Evolutionary conservation across 2,797 vertebrate genomes (phyloP), one percentile per base, ranked within the genome.

Genomic region (Tadarida brasiliensis): DNA sequence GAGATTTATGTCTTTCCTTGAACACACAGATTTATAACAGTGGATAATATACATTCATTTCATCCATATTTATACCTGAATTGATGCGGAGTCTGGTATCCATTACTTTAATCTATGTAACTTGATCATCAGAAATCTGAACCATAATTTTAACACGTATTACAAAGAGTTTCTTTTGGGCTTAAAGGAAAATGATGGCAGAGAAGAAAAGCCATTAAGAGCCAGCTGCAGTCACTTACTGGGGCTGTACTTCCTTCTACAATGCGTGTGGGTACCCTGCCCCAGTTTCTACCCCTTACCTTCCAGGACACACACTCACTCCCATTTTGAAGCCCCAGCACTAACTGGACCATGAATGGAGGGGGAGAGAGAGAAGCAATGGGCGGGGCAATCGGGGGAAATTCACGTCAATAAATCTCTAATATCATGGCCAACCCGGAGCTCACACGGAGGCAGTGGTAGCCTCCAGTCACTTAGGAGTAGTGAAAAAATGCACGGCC

Each of bases 91-190:
- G 95, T 98, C 98, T 98, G 98, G 98, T 98, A 98, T 98, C 98
- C 97, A 98, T 98, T 98, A 98, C 97, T 98, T 98, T 98, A 98
- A 98, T 98, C 98, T 98, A 95, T 98, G 98, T 98, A 99, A 98
- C 98, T 97, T 98, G 98, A 98, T 98, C 97, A 98, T 98, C 98
- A 98, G 98, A 98, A 98, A 98, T 98, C 96, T 97, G 98, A 98
- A 98, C 97, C 96, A 96, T 97, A 98, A 98, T 98, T 98, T 98
- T 98, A 98, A 98, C 98, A 98, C 97, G 19, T 98, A 98, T 98
- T 97, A 98, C 93, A 96, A 98, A 98, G 98, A 97, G 98, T 98
- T 98, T 98, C 96, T 97, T 97, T 97, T 94, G 94, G 96, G 97
- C 98, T 98, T 97, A 97, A 98, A 98, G 96, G 97, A 96, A 98